Conservation (phyloP, 2,113 vertebrate genomes). For the Rhinoderma darwinii region DNA sequence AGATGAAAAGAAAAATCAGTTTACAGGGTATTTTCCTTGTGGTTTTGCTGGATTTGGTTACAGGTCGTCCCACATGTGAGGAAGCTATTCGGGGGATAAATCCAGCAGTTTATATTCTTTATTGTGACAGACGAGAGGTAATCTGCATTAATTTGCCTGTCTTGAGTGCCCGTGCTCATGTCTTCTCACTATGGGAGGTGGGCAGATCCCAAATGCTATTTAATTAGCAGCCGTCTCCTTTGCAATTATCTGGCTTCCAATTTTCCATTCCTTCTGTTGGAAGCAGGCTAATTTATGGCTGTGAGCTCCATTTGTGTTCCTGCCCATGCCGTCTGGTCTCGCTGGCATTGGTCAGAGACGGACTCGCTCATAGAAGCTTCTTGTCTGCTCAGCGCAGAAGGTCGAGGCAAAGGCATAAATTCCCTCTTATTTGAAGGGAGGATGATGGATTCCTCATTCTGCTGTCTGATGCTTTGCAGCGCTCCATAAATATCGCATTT, state of each 20-base stretch:
- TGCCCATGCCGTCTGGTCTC: not conserved
- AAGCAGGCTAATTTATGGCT: conserved; percentile 23
- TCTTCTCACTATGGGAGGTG: not conserved
- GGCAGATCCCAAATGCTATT: conserved; percentile 23
- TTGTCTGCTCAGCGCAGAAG: not conserved
- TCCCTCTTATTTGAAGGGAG: not conserved
- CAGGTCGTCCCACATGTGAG: not conserved
- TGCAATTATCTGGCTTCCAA: conserved; percentile 26
- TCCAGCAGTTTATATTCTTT: not conserved
- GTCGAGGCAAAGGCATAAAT: not conserved
- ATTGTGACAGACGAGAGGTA: conserved; percentile 22
- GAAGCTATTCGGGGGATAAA: not conserved
- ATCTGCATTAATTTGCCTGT: conserved; percentile 36
- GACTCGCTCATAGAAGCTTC: not conserved
- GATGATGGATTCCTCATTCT: not conserved
- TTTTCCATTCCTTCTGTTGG: conserved; percentile 3
- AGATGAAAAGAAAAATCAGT: not conserved
- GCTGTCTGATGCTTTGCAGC: not conserved
- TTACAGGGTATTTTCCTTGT: not conserved
- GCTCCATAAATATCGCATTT: not conserved
- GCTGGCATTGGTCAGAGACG: not conserved
- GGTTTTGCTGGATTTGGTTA: not conserved
- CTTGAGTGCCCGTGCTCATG: conserved; percentile 9
- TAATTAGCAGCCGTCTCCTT: conserved; percentile 30
- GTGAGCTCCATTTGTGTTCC: not conserved